Percentiles rank a stretch among this genome's conserved stretches.
Conservation (phyloP, 2,888 invertebrate genomes). For the Drosophila gaucha region DNA sequence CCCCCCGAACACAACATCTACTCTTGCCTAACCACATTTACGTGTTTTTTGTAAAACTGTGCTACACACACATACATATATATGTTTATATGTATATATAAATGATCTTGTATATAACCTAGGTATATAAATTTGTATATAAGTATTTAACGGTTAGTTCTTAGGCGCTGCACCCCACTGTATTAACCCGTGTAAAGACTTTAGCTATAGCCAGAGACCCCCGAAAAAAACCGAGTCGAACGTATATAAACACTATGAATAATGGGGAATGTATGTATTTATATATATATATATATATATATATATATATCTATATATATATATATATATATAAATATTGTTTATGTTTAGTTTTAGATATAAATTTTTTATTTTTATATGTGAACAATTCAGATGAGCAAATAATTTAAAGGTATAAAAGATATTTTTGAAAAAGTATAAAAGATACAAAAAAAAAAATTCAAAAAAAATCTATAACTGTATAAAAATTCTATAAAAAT, state of each 20-base stretch:
- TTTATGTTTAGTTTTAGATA: not conserved
- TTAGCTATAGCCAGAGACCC: slow-evolving; percentile 3
- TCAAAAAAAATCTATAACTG: not conserved
- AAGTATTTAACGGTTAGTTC: slow-evolving; percentile 27
- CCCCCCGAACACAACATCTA: slow-evolving; percentile 7
- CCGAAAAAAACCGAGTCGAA: slow-evolving; percentile 1
- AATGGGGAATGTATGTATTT: slow-evolving; percentile 12
- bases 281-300: slow-evolving; percentile 3
- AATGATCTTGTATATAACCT: slow-evolving; percentile 51
- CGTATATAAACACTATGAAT: not conserved
- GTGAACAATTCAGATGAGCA: slow-evolving; percentile 3
- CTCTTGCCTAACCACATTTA: slow-evolving; percentile 55
- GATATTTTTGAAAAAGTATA: not conserved
- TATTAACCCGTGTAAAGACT: slow-evolving; percentile 33
- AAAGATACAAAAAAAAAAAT: not conserved
- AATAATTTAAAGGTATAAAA: not conserved
- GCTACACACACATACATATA: slow-evolving; percentile 4
- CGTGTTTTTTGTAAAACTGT: slow-evolving; percentile 48
- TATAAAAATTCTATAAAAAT: no score
- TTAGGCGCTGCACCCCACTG: slow-evolving; percentile 35
- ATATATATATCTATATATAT: not conserved
- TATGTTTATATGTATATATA: slow-evolving; percentile 1
- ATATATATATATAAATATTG: not conserved
- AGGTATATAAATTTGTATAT: slow-evolving; percentile 43
- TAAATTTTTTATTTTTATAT: not conserved